phyloP scores from a whole-genome alignment of 2,888 invertebrate species.

The Chymomyza procnemis region DNA sequence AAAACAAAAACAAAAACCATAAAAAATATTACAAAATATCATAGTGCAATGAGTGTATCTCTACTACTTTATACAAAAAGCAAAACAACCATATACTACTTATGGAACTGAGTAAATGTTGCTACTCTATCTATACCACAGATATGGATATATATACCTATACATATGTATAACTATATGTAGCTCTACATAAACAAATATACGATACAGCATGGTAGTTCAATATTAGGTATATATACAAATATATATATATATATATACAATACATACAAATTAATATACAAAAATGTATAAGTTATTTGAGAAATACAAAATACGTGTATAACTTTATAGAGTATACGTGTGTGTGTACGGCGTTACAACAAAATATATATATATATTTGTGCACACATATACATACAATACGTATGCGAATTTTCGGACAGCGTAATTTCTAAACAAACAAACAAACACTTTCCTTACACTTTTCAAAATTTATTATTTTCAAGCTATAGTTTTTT shows the following conservation, averaged over 20 bases:
- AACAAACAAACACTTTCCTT: not conserved
- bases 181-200: slow-evolving; percentile 2
- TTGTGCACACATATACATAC: not conserved
- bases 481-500: not conserved
- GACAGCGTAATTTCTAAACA: not conserved
- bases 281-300: not conserved
- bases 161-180: slow-evolving; percentile 1
- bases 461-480: not conserved
- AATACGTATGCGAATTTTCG: not conserved
- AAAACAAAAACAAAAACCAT: no score
- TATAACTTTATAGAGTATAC: not conserved
- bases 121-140: not conserved
- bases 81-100: slow-evolving; percentile 1
- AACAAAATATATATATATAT: no score
- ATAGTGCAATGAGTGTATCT: not conserved
- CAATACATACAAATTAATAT: not conserved
- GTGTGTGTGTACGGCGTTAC: not conserved
- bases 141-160: slow-evolving; percentile 4
- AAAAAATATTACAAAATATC: not conserved
- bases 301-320: not conserved
- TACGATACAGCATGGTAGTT: not conserved
- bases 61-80: slow-evolving; percentile 4
- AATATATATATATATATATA: not conserved
- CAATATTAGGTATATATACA: slow-evolving; percentile 3
- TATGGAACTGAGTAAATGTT: not conserved